Conservation (phyloP, 2,797 vertebrate species). For the Pangasius sanitwongsei region DNA sequence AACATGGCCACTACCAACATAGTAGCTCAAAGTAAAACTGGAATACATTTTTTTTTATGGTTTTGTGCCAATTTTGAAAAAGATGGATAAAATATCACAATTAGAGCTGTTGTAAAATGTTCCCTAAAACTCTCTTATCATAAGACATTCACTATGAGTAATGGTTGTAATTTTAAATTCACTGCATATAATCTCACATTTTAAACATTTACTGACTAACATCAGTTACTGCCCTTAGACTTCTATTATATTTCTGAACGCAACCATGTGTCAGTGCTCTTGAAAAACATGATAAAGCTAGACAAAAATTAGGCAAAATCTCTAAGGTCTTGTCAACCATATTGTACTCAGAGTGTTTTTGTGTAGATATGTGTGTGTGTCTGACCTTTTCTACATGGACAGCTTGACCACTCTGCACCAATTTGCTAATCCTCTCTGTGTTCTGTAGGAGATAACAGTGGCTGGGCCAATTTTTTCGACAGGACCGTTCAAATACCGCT, state of each 20-base stretch:
- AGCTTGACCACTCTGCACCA: constrained; percentile 41
- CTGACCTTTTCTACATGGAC: neutral
- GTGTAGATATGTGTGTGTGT: constrained; percentile 12
- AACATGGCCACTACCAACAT: neutral
- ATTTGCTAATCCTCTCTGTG: constrained; percentile 55
- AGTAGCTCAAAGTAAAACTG: neutral
- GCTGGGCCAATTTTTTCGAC: constrained; percentile 70
- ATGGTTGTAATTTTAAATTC: neutral
- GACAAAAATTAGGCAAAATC: neutral
- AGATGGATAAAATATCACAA: neutral
- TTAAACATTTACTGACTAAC: neutral
- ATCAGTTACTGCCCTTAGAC: neutral
- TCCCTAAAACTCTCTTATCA: neutral
- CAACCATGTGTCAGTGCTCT: neutral
- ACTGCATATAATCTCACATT: neutral
- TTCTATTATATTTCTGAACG: neutral
- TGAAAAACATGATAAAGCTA: neutral
- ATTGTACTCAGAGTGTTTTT: neutral
- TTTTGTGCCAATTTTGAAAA: neutral
- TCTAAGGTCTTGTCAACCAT: neutral
- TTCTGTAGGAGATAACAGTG: constrained; percentile 70
- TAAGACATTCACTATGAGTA: neutral
- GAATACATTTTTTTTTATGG: neutral
- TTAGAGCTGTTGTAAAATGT: neutral
- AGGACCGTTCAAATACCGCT: constrained; percentile 61